phyloP scores from a whole-genome alignment of 2,113 vertebrate species.

The Pollimyrus isidori region DNA sequence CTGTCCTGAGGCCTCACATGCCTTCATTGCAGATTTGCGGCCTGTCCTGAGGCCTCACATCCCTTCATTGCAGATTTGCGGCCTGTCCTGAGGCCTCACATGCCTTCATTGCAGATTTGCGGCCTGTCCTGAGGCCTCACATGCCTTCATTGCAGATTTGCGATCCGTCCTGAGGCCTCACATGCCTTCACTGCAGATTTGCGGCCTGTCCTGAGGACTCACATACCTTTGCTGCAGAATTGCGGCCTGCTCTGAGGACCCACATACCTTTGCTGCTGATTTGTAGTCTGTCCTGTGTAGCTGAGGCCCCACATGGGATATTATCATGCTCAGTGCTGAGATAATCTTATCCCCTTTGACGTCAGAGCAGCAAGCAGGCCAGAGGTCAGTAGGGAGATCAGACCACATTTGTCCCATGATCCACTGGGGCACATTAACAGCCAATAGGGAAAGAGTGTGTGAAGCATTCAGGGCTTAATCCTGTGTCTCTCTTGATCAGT shows the following conservation, averaged over 20 bases:
- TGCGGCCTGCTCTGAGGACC: background rate
- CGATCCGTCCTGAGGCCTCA: background rate
- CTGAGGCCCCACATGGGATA: background rate
- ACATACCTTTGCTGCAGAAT: background rate
- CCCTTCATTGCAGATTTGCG: background rate
- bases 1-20: background rate
- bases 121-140: background rate
- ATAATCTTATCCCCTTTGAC: background rate
- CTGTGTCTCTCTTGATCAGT: background rate
- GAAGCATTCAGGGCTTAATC: background rate
- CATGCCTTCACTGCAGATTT: no score
- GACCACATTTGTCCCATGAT: background rate
- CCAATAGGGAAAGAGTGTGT: background rate
- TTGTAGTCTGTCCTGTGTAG: background rate
- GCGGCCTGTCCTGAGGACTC: no score
- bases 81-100: background rate
- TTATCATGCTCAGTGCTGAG: background rate
- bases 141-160: background rate
- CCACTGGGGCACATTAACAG: background rate
- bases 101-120: background rate
- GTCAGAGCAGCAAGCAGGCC: slow-evolving; percentile 5
- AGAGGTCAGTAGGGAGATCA: background rate
- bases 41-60: background rate
- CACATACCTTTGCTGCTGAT: background rate
- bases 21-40: background rate